Conservation (phyloP, 2,888 invertebrate species). For the Polyommatus icarus region DNA sequence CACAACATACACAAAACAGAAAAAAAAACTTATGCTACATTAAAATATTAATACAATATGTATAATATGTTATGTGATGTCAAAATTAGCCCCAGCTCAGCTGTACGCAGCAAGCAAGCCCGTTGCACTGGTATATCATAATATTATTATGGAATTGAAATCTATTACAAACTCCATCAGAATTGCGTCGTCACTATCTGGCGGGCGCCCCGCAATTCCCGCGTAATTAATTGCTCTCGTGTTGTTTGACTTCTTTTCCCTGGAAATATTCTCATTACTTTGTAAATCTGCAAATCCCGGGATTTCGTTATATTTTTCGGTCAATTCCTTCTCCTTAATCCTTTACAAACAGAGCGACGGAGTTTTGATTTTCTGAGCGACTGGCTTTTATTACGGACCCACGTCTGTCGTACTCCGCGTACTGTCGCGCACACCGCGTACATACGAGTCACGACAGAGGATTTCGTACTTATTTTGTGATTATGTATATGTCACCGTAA, state of each 20-base stretch:
- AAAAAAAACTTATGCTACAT: too few species aligned
- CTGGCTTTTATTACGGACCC: neutral
- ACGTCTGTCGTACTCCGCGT: neutral
- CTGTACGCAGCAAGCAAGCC: too few species aligned
- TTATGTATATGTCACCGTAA: neutral
- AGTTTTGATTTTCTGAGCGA: conserved; percentile 16
- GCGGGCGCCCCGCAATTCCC: neutral
- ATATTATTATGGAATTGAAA: too few species aligned
- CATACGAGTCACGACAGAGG: neutral
- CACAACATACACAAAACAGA: too few species aligned
- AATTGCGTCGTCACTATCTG: neutral
- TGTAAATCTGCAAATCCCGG: conserved; percentile 1
- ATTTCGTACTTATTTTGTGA: neutral
- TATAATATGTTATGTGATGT: too few species aligned
- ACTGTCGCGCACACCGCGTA: neutral
- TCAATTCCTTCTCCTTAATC: conserved; percentile 1
- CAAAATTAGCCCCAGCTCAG: too few species aligned
- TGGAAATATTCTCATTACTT: neutral
- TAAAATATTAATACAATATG: too few species aligned
- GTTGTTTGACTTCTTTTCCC: neutral
- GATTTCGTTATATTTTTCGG: conserved; percentile 3
- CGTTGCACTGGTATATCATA: too few species aligned
- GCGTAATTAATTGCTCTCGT: neutral
- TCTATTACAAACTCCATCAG: too few species aligned
- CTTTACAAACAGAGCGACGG: conserved; percentile 7